These are phyloP conservation scores for Ambastaia sidthimunki DNA, from an alignment of 2,797 vertebrate species.

Conservation along the genomic window DNA sequence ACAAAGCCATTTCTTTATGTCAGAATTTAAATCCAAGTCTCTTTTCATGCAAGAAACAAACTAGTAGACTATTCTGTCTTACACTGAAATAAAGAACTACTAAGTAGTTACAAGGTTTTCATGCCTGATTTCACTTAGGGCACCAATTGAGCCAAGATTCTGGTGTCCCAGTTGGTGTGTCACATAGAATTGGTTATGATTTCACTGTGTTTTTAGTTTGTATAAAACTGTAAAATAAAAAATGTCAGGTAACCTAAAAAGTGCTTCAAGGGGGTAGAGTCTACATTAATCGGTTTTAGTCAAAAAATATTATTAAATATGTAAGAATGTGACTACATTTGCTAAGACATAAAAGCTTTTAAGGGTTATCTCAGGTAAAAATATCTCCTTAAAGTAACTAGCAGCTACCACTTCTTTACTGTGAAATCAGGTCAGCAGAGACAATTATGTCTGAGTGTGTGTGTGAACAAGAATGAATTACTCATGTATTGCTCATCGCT, in stretches of 20 bases:
- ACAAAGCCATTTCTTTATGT: neutral
- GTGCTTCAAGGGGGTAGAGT: neutral
- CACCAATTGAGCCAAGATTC: no score
- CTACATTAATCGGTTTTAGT: neutral
- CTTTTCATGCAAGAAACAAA: neutral
- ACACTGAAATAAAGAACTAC: no score
- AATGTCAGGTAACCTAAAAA: no score
- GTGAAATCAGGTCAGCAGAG: neutral
- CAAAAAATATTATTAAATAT: no score
- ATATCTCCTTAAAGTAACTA: neutral
- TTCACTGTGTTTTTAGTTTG: no score
- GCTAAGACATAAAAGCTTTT: neutral
- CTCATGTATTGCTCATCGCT: slow-evolving; percentile 8
- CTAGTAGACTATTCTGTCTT: no score
- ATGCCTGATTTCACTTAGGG: no score
- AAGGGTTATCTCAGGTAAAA: neutral
- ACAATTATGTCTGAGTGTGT: neutral
- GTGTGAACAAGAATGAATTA: slow-evolving; percentile 11
- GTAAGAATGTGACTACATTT: no score
- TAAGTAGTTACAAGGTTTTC: no score
- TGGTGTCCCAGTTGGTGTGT: no score
- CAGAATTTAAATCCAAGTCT: neutral
- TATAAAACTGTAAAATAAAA: no score
- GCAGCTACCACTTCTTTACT: neutral
- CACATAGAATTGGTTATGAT: no score